Conservation (phyloP, 2,113 vertebrate genomes). For the Engystomops pustulosus region DNA sequence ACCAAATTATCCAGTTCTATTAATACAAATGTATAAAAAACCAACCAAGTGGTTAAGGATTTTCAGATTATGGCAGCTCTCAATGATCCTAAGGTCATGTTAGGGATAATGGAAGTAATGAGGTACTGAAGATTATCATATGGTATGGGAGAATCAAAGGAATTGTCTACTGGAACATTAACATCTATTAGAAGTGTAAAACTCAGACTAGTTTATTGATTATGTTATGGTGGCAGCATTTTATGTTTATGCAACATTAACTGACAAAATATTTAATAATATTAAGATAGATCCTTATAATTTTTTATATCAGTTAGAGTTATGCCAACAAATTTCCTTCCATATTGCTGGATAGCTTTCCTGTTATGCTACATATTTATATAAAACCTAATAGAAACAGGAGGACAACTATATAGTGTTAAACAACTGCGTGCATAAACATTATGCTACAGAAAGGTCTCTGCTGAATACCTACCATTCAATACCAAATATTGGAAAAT, state of each 20-base stretch:
- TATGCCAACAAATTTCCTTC: slow-evolving; percentile 8
- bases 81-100: not conserved
- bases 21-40: not conserved
- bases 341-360: not conserved
- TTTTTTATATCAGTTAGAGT: not conserved
- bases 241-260: not conserved
- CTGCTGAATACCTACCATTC: too few species aligned
- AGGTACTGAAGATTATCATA: not conserved
- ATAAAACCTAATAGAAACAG: not conserved
- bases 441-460: not conserved
- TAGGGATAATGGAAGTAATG: not conserved
- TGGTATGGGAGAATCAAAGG: not conserved
- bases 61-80: not conserved
- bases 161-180: not conserved
- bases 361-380: not conserved
- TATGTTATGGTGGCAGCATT: not conserved
- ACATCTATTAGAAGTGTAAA: not conserved
- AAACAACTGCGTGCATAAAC: not conserved
- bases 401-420: not conserved
- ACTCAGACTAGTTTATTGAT: not conserved
- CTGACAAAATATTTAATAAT: slow-evolving; percentile 1
- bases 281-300: not conserved
- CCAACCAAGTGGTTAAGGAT: not conserved
- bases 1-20: not conserved
- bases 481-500: too few species aligned